Percentiles rank a stretch among this genome's conserved stretches.
These are phyloP conservation scores for Tetragonula carbonaria DNA, from an alignment of 2,888 invertebrate genomes.

Conservation along the genomic window DNA sequence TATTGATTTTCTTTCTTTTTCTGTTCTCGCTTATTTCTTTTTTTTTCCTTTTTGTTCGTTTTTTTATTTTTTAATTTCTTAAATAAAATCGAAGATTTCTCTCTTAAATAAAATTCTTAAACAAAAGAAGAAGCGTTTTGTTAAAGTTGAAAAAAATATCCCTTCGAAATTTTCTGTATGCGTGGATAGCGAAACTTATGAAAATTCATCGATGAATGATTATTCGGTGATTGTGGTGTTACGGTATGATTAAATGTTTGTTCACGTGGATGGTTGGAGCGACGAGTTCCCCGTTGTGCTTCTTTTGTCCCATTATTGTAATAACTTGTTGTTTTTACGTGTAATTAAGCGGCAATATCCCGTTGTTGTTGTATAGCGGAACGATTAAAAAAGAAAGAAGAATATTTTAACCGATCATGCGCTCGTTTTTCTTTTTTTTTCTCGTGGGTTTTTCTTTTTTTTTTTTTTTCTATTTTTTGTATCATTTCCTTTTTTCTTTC, in stretches of 20 bases:
- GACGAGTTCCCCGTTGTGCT: constrained; percentile 7
- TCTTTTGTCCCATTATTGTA: constrained; percentile 11
- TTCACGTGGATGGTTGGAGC: not conserved
- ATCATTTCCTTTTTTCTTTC: not conserved
- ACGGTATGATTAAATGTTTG: not conserved
- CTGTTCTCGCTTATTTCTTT: not conserved
- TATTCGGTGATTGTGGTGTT: constrained; percentile 3
- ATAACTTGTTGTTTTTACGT: constrained; percentile 20
- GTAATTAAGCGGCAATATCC: constrained; percentile 34
- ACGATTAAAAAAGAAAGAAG: constrained; percentile 21
- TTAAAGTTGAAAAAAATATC: too few species aligned
- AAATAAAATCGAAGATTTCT: not conserved
- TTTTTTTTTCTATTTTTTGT: not conserved
- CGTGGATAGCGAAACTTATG: not conserved
- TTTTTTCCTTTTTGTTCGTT: not conserved
- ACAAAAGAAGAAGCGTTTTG: too few species aligned
- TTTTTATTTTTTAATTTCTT: not conserved
- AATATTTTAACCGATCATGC: constrained; percentile 31
- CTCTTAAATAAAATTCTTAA: not conserved
- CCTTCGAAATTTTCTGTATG: not conserved
- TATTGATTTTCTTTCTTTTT: not conserved
- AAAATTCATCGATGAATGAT: not conserved
- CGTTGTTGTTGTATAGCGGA: constrained; percentile 38
- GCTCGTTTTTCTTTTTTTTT: constrained; percentile 9
- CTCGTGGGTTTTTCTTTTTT: constrained; percentile 10